Evolutionary conservation across 1,140 invertebrate genomes (phyloP).

Genomic region (Ceratosolen fusciceps): DNA sequence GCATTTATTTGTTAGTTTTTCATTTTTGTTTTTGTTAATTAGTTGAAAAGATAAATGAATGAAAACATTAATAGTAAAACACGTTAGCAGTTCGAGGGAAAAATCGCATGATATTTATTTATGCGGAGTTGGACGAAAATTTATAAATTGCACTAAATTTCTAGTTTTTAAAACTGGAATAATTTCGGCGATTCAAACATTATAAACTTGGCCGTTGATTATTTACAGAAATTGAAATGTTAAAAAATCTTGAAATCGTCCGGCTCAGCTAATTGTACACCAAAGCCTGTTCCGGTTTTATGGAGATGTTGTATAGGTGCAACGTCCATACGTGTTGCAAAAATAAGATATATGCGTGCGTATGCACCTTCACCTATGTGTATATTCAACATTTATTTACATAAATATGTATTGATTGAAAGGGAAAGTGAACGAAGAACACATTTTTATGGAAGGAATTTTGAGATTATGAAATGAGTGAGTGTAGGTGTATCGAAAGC

Average conservation of each 20-base stretch:
- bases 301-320: constrained; percentile 43
- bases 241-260: constrained; percentile 28
- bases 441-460: constrained; percentile 22
- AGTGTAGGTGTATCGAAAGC: constrained; percentile 33
- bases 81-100: constrained; percentile 24
- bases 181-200: constrained; percentile 15
- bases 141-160: not conserved
- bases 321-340: constrained; percentile 42
- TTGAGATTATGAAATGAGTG: not conserved
- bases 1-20: constrained; percentile 47
- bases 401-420: constrained; percentile 42
- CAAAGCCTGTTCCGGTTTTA: constrained; percentile 47
- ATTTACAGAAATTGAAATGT: constrained; percentile 13
- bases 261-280: constrained; percentile 44
- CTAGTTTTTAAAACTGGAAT: constrained; percentile 30
- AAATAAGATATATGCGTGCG: constrained; percentile 24
- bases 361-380: constrained; percentile 43
- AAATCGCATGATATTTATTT: constrained; percentile 27
- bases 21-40: constrained; percentile 50
- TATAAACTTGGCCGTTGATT: constrained; percentile 30
- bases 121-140: constrained; percentile 43
- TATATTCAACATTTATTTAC: constrained; percentile 44
- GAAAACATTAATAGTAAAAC: constrained; percentile 12
- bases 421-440: constrained; percentile 22
- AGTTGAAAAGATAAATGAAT: constrained; percentile 43